Percentiles rank a stretch among this genome's conserved stretches.
Conservation (phyloP, 2,113 vertebrate genomes). For the Thryonomys swinderianus region DNA sequence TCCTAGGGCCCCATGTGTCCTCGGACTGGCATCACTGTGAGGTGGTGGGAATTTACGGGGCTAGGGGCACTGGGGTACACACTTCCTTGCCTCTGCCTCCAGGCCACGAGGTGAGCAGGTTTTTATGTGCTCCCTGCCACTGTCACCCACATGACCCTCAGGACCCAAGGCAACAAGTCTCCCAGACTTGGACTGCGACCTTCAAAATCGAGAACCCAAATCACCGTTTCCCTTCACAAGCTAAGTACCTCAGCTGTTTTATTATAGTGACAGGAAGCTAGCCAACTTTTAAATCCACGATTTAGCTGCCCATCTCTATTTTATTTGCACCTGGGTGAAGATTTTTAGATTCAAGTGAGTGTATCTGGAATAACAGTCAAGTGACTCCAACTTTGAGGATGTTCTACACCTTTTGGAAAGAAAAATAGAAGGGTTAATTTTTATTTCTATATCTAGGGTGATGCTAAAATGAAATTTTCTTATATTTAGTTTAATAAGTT, state of each 20-base stretch:
- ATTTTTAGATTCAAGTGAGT: slow-evolving; percentile 35
- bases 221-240: neutral
- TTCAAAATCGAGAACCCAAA: neutral
- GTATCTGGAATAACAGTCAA: neutral
- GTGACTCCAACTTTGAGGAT: neutral
- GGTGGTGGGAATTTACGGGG: neutral
- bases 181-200: too few relatives aligned
- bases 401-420: slow-evolving; percentile 44
- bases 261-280: neutral
- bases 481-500: slow-evolving; percentile 25
- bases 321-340: neutral
- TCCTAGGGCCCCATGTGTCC: neutral
- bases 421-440: slow-evolving; percentile 33
- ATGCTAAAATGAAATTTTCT: slow-evolving; percentile 43
- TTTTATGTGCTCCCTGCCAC: neutral
- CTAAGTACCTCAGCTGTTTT: neutral
- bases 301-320: neutral
- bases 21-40: neutral
- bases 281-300: neutral
- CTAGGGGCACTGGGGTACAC: neutral
- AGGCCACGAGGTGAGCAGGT: neutral
- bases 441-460: neutral
- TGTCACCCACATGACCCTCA: neutral
- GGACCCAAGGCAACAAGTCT: neutral
- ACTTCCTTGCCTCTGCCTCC: neutral